A percentile compares a stretch with the other conserved stretches of the same genome.
Conservation (phyloP, 2,888 invertebrate genomes). For the Malachius bipustulatus region DNA sequence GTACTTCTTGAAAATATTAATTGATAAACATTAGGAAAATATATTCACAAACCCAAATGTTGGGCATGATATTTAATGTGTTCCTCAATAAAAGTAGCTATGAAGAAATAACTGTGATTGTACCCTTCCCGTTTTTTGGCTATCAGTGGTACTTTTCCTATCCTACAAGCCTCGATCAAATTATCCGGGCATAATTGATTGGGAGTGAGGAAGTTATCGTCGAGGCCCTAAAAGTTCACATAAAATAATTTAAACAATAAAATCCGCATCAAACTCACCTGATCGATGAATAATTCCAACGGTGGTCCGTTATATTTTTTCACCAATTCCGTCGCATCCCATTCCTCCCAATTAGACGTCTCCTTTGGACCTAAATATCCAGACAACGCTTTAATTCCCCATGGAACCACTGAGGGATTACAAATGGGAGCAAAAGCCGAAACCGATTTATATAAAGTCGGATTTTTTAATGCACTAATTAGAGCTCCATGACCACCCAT, state of each 20-base stretch:
- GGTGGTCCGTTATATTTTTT: conserved; percentile 74
- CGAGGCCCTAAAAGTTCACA: conserved; percentile 52
- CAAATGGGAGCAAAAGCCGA: conserved; percentile 94
- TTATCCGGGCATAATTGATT: conserved; percentile 77
- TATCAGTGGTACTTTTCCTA: conserved; percentile 55
- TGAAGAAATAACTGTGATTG: conserved; percentile 91
- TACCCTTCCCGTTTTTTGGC: conserved; percentile 71
- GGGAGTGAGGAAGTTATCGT: conserved; percentile 65
- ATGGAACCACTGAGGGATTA: conserved; percentile 72
- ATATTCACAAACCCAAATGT: conserved; percentile 41
- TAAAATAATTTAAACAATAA: neutral
- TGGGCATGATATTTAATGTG: conserved; percentile 85
- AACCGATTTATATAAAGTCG: conserved; percentile 74
- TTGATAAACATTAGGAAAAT: neutral
- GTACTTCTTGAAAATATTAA: too few species aligned
- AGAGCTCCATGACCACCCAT: conserved; percentile 99
- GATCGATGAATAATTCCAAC: conserved; percentile 77
- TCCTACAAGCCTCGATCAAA: conserved; percentile 59
- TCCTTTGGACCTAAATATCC: conserved; percentile 67
- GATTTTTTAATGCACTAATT: conserved; percentile 80
- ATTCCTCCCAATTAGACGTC: conserved; percentile 56
- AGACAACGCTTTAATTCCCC: conserved; percentile 78
- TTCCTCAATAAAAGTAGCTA: conserved; percentile 82
- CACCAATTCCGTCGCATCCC: conserved; percentile 81
- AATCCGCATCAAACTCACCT: conserved; percentile 46